These are phyloP conservation scores for Gnathonemus echidnorhynchus DNA, from an alignment of 2,113 vertebrate species.

Conservation along the genomic window DNA sequence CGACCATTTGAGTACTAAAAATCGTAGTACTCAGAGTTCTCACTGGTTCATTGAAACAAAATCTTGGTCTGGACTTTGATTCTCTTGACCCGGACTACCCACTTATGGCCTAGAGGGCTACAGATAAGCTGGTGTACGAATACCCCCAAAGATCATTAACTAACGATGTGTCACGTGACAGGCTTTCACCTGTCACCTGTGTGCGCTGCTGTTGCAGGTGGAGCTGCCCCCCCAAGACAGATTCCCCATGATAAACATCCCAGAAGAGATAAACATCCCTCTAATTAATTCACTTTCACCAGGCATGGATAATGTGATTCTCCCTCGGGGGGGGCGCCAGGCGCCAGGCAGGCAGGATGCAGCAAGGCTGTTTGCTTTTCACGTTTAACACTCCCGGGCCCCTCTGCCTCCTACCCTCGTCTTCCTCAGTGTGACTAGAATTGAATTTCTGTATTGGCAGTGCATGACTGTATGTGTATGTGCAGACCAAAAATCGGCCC, in stretches of 20 bases:
- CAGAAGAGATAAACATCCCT: not conserved
- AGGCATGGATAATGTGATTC: not conserved
- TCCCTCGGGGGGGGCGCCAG: not conserved
- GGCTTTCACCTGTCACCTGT: not conserved
- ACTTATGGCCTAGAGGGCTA: not conserved
- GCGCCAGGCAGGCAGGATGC: not conserved
- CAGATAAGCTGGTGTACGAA: not conserved
- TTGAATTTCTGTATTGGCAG: not conserved
- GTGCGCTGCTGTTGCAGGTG: too few relatives aligned
- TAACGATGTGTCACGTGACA: not conserved
- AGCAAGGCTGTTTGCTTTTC: not conserved
- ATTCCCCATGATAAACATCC: constrained; percentile 7
- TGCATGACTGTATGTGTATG: not conserved
- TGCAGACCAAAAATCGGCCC: not conserved
- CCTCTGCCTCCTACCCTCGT: not conserved
- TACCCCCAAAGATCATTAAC: not conserved
- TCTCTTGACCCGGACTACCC: not conserved
- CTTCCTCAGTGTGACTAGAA: not conserved
- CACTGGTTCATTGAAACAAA: not conserved
- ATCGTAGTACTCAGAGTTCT: too few relatives aligned
- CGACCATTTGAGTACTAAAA: too few relatives aligned
- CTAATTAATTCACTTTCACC: constrained; percentile 2
- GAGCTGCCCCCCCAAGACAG: not conserved
- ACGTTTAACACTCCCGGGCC: not conserved
- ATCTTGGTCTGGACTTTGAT: not conserved